Percentiles rank a stretch among this genome's conserved stretches.
Conservation (phyloP, 1,140 invertebrate genomes). For the Samia ricini region DNA sequence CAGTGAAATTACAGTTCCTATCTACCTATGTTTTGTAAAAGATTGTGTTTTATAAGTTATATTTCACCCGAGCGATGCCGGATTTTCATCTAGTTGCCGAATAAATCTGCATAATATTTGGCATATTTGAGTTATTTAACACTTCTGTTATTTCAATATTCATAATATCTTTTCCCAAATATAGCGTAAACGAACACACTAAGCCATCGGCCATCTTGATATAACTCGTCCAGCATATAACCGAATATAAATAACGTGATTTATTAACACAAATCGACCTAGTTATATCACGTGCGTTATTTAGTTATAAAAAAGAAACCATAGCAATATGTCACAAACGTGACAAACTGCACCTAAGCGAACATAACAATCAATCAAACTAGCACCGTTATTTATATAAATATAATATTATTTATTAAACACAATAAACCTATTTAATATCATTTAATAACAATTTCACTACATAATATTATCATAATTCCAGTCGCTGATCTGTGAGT, state of each 20-base stretch:
- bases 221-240: background rate
- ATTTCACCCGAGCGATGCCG: too few relatives aligned
- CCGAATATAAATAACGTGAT: background rate
- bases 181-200: background rate
- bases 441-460: background rate
- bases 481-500: background rate
- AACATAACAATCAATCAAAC: background rate
- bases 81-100: too few relatives aligned
- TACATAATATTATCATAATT: background rate
- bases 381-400: background rate
- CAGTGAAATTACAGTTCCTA: too few relatives aligned
- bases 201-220: background rate
- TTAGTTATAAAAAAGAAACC: background rate
- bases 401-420: too few relatives aligned
- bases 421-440: conserved; percentile 1
- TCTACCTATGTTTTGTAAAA: too few relatives aligned
- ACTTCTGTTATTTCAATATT: too few relatives aligned
- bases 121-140: too few relatives aligned
- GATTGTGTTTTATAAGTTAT: too few relatives aligned
- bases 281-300: background rate
- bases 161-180: background rate
- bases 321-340: background rate
- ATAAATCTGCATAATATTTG: too few relatives aligned
- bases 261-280: background rate
- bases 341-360: background rate